Evolutionary conservation across 2,888 invertebrate species (phyloP), one percentile per base, ranked within the genome.

Genomic region (Schrankia costaestrigalis): DNA sequence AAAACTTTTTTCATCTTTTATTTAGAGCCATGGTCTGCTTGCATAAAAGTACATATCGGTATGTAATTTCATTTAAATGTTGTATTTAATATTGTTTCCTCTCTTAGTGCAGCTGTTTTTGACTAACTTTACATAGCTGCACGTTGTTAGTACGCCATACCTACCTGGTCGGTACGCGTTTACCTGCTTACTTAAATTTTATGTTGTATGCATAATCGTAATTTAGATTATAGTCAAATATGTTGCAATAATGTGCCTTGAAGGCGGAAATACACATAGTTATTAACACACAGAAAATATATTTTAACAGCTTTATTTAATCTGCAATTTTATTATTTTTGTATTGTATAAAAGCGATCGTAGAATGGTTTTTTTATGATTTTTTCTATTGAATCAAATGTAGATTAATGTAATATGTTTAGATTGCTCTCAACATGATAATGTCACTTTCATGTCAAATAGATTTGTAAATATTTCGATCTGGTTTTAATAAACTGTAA

Each of bases 161-260:
- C 48, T 26, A 30, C 21, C 11, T 23, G 25, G 26, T 28, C 32
- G 45, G 43, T 26, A 15, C 23, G 19, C 44, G 31, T 33, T 18
- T 23, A 41, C 26, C 53, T 55, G 50, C 41, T 63, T 71, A 65
- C 60, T 53, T 51, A 42, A 56, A 56, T 47, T 56, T 52, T 53
- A 52, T 62, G 46, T 52, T 61, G 37, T 58, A 61, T 57, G 79
- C 80, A 80, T 81, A 81, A 82, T 81, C 58, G 54, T 70, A 55
- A 34, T 41, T 68, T 78, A 78, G 76, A 58, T 65, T 57, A 63
- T 79, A 80, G 78, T 79, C 55, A 69, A 56, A 78, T 56, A 60
- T 49, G 82, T 79, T 84, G 84, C 84, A 85, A 85, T 84, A 84
- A 77, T 62, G 50, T 54, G 81, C 81, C 82, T 83, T 62, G 65